These are phyloP conservation scores for Thalassarche chlororhynchos DNA, from an alignment of 2,113 vertebrate species.

Conservation along the genomic window DNA sequence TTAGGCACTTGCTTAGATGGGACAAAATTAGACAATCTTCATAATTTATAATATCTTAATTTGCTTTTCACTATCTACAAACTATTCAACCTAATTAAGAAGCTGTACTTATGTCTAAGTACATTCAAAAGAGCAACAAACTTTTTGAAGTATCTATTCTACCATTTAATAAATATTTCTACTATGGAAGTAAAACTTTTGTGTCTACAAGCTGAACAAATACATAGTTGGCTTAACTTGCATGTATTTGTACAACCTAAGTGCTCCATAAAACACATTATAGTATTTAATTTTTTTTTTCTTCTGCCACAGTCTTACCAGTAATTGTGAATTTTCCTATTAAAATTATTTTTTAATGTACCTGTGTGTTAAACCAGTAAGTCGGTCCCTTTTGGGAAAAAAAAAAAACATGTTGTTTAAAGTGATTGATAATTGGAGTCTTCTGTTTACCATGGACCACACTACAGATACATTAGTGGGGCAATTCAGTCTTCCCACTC, in stretches of 20 bases:
- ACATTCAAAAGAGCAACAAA: not conserved
- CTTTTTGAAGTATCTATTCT: not conserved
- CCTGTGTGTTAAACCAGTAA: not conserved
- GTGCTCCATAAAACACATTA: not conserved
- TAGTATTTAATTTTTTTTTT: not conserved
- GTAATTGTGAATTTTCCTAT: not conserved
- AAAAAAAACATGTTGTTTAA: not conserved
- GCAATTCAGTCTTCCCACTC: not conserved
- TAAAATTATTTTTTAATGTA: not conserved
- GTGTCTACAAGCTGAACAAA: not conserved
- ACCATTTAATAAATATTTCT: not conserved
- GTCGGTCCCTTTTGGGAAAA: not conserved
- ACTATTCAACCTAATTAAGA: not conserved
- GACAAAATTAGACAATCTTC: not conserved
- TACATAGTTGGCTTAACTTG: not conserved
- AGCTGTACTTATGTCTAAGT: not conserved
- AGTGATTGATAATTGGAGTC: not conserved
- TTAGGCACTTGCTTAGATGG: not conserved
- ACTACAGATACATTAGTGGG: not conserved
- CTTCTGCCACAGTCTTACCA: not conserved
- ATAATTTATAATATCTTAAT: not conserved
- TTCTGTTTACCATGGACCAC: not conserved
- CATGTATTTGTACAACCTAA: not conserved
- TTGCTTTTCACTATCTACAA: not conserved
- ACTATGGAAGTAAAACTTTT: not conserved